Conservation (phyloP, 2,113 vertebrate genomes). For the Vulpes vulpes region DNA sequence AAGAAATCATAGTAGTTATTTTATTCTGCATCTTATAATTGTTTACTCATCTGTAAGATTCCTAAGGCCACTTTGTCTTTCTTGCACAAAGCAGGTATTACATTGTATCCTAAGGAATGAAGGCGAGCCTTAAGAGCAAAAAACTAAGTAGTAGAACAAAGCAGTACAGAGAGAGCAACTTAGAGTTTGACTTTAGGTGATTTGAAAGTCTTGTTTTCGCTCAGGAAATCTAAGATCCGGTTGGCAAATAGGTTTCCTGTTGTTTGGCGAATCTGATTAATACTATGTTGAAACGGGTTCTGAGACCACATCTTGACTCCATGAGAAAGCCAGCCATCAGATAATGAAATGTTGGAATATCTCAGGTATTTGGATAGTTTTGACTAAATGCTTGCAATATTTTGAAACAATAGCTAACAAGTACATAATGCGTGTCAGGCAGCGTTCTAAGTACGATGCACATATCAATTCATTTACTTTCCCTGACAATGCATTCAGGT, state of each 20-base stretch:
- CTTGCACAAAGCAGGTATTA: background rate
- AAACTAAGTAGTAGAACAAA: background rate
- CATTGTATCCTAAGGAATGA: background rate
- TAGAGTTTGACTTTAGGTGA: background rate
- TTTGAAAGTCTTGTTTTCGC: background rate
- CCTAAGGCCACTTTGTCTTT: background rate
- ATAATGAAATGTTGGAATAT: background rate
- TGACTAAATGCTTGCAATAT: background rate
- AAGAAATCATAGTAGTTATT: background rate
- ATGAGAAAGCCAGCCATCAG: background rate
- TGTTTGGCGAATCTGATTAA: constrained; percentile 1
- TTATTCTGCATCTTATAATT: background rate
- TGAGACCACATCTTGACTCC: background rate
- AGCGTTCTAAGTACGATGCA: background rate
- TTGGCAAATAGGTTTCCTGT: background rate
- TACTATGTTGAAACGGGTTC: background rate
- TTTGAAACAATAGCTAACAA: background rate
- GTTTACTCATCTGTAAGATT: constrained; percentile 15
- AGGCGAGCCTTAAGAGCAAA: background rate
- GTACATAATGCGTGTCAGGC: background rate
- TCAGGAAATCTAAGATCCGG: background rate
- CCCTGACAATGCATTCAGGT: background rate
- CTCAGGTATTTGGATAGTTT: constrained; percentile 47
- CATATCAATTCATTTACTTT: background rate
- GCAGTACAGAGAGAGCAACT: background rate